phyloP scores from a whole-genome alignment of 2,113 vertebrate genomes.

The Hippocampus guttulatus region DNA sequence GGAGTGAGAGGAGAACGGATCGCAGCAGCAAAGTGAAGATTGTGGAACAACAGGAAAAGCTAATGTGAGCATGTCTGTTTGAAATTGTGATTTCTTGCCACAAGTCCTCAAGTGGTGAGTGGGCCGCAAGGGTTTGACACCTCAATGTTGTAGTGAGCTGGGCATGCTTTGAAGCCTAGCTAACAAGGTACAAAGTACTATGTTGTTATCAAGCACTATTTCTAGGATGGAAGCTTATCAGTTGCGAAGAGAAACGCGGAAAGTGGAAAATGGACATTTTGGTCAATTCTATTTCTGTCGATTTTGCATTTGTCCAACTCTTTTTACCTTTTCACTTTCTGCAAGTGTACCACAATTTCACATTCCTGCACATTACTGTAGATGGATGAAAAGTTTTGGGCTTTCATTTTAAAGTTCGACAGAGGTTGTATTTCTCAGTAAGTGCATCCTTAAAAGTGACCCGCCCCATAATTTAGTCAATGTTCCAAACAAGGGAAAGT shows the following conservation, averaged over 20 bases:
- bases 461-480: slow-evolving; percentile 15
- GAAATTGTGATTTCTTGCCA: not conserved
- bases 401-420: slow-evolving; percentile 6
- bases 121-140: too few species aligned
- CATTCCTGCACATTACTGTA: not conserved
- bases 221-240: too few species aligned
- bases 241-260: too few species aligned
- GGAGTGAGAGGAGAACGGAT: not conserved
- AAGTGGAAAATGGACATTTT: too few species aligned
- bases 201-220: too few species aligned
- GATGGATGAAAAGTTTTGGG: not conserved
- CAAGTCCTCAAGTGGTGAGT: too few species aligned
- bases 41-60: not conserved
- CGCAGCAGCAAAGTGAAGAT: not conserved
- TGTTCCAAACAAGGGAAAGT: slow-evolving; percentile 1
- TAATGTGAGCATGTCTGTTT: not conserved
- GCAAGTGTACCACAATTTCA: not conserved
- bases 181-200: too few species aligned
- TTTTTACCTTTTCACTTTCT: not conserved
- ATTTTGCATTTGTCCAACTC: not conserved
- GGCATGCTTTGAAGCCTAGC: too few species aligned
- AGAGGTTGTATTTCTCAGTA: slow-evolving; percentile 8
- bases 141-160: too few species aligned
- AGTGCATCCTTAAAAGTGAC: slow-evolving; percentile 9
- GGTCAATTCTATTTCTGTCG: too few species aligned